Percentiles rank a stretch among this genome's conserved stretches.
phyloP scores from a whole-genome alignment of 1,140 invertebrate genomes.

The Lethrus apterus region DNA sequence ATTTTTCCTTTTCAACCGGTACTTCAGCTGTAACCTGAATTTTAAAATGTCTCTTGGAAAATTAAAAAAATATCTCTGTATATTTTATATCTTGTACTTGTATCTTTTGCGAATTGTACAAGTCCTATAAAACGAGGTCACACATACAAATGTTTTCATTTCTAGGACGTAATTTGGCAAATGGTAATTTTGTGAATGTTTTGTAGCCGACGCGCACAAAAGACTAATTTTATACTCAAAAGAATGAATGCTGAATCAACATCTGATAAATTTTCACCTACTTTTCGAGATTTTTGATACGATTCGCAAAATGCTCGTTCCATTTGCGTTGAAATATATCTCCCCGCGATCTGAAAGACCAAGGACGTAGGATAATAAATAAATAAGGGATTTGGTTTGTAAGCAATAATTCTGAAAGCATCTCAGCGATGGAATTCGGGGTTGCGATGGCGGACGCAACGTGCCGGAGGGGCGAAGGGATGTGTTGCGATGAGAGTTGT shows the following conservation, averaged over 20 bases:
- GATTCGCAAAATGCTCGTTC: slow-evolving; percentile 7
- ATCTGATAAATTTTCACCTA: slow-evolving; percentile 6
- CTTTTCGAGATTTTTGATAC: slow-evolving; percentile 12
- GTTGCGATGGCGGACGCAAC: slow-evolving; percentile 4
- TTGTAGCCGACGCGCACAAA: too few relatives aligned
- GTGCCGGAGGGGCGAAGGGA: neutral
- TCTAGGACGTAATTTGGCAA: neutral
- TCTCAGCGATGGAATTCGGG: slow-evolving; percentile 4
- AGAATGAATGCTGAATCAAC: neutral
- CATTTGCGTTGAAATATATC: slow-evolving; percentile 12
- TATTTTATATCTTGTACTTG: too few relatives aligned
- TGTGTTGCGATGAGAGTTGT: slow-evolving; percentile 32
- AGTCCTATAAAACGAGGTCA: too few relatives aligned
- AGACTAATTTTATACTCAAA: neutral
- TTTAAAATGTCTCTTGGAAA: too few relatives aligned
- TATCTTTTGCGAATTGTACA: neutral
- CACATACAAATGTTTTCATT: neutral
- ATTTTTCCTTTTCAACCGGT: too few relatives aligned
- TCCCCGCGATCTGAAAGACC: slow-evolving; percentile 9
- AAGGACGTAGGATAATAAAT: slow-evolving; percentile 12
- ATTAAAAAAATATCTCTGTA: too few relatives aligned
- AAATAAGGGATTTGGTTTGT: slow-evolving; percentile 13
- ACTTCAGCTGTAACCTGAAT: too few relatives aligned
- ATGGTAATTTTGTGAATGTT: too few relatives aligned
- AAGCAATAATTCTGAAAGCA: slow-evolving; percentile 13